Conservation (phyloP, 2,797 vertebrate species). For the Sebastes matsubarae region DNA sequence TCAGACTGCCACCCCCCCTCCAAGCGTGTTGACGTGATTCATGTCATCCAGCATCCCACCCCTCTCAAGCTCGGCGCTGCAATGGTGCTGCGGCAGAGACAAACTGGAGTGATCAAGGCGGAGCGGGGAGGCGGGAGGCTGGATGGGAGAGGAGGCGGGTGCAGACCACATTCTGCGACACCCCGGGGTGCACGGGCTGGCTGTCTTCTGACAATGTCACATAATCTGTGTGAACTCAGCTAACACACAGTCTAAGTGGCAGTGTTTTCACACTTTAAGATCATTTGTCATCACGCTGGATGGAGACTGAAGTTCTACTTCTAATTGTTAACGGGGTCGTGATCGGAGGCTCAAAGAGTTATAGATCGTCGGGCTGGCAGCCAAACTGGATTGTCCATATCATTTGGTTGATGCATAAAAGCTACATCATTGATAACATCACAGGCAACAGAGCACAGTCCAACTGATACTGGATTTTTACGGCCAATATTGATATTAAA, state of each 20-base stretch:
- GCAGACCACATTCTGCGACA: constrained; percentile 57
- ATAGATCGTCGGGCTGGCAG: neutral
- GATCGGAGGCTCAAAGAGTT: constrained; percentile 22
- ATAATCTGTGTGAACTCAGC: constrained; percentile 43
- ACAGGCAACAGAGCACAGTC: neutral
- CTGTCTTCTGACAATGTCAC: constrained; percentile 61
- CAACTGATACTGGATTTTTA: neutral
- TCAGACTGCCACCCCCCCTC: constrained; percentile 38
- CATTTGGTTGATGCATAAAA: neutral
- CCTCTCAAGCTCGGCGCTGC: constrained; percentile 30
- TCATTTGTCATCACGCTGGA: constrained; percentile 30
- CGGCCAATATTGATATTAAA: neutral
- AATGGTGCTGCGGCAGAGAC: constrained; percentile 55
- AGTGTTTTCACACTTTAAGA: constrained; percentile 32
- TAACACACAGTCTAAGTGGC: constrained; percentile 28
- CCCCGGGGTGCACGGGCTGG: constrained; percentile 47
- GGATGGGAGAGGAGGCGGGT: constrained; percentile 38
- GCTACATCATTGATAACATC: neutral
- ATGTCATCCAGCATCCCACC: constrained; percentile 68
- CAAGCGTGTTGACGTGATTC: constrained; percentile 69
- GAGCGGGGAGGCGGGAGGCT: constrained; percentile 54
- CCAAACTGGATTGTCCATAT: neutral
- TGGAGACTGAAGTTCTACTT: constrained; percentile 17
- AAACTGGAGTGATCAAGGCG: constrained; percentile 71
- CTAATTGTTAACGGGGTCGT: constrained; percentile 32